Conservation (phyloP, 1,140 invertebrate genomes). For the Phymastichus coffea region DNA sequence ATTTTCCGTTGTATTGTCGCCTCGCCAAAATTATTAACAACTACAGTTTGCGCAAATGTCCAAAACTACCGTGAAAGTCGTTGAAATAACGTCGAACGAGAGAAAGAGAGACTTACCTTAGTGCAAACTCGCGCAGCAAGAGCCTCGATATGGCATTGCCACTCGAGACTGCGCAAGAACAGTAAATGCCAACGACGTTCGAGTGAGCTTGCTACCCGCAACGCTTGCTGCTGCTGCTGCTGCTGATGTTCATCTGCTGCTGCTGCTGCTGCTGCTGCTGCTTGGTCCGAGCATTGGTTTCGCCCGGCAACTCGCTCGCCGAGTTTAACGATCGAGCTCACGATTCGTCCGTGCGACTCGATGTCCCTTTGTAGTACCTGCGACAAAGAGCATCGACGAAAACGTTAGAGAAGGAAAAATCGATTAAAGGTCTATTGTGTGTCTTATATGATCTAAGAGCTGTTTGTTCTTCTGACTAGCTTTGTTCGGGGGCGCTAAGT, state of each 20-base stretch:
- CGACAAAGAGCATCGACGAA: conserved; percentile 22
- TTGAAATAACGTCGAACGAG: too few species aligned
- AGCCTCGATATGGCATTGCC: conserved; percentile 80
- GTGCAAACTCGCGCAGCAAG: conserved; percentile 51
- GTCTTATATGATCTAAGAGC: too few species aligned
- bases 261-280: conserved; percentile 29
- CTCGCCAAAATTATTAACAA: too few species aligned
- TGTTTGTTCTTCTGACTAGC: too few species aligned
- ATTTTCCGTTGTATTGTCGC: too few species aligned
- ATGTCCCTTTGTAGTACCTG: conserved; percentile 83
- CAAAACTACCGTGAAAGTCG: too few species aligned
- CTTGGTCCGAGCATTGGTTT: conserved; percentile 30
- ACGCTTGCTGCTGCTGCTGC: conserved; percentile 41
- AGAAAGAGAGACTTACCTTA: conserved; percentile 53
- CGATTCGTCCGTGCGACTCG: conserved; percentile 79
- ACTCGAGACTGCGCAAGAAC: conserved; percentile 84
- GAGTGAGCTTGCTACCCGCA: conserved; percentile 60
- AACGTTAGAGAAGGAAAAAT: conserved; percentile 1
- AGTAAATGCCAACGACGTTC: conserved; percentile 85
- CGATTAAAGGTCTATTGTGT: too few species aligned
- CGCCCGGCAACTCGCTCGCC: conserved; percentile 47
- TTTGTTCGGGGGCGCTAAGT: too few species aligned
- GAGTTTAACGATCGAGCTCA: conserved; percentile 72
- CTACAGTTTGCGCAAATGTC: too few species aligned
- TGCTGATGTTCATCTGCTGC: conserved; percentile 37